Base-by-base conservation (phyloP, 2,797 vertebrate species). In the Enteromius fasciolatus region DNA sequence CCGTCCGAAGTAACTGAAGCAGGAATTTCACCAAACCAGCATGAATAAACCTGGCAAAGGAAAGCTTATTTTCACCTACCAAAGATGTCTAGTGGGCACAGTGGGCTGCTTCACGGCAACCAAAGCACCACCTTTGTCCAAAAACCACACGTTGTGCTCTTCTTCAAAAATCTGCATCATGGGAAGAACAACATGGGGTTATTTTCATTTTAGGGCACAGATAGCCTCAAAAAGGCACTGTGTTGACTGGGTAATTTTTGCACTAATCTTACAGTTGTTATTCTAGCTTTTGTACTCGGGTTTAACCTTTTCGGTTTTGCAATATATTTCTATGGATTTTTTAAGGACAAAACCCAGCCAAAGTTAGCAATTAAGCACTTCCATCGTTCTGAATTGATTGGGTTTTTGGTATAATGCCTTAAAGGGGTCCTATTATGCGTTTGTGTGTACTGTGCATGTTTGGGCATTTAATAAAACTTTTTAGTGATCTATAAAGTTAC, bases 71-170 rank as follows among this genome's bases (percentile, higher is more conserved):
- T 59, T 48, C 36, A 92, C 96, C 78, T 96, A 99, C 98, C 97
- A 97, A 90, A 99, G 90, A 87, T 98, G 96, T 82, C 92, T 95
- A 78, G 97, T 95, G 57, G 70, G 72, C 33, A 82, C 59, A 75
- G 44, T 76, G 63, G 81, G 96, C 88, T 97, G 97, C 85, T 97
- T 98, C 90, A 99, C 96, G 17, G 98, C 98, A 36, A 99, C 95
- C 0, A 99, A 93, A 46, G 97, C 96, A 1, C 97, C 98, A 85
- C 97, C 98, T 95, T 95, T 97, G 89, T 99, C 98, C 93, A 99
- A 94, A 89, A 98, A 99, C 97, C 97, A 98, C 61, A 99, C 90
- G 0, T 97, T 98, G 91, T 98, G 97, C 76, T 99, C 97, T 89
- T 99, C 98, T 83, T 99, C 97, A 82, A 99, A 99, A 89, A 99